Conservation (phyloP, 2,797 vertebrate species). For the Otus scops region DNA sequence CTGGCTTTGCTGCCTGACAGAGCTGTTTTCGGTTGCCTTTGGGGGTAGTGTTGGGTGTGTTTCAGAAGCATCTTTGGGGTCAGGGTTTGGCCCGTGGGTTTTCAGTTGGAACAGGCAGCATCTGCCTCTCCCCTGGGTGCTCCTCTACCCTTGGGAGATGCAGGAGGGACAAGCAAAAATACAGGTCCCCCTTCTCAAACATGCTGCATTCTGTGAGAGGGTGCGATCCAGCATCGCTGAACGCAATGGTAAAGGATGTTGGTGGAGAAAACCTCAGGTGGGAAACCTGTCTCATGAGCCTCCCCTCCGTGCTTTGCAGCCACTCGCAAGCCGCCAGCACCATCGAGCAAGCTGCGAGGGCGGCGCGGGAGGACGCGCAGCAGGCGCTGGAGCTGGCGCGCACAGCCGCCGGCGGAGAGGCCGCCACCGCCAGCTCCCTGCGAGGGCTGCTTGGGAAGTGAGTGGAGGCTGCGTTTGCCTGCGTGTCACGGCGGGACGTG, state of each 20-base stretch:
- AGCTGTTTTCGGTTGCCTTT: background rate
- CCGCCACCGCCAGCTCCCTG: background rate
- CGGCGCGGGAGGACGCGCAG: slow-evolving; percentile 64
- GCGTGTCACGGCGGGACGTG: fast-evolving
- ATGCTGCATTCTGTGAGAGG: fast-evolving
- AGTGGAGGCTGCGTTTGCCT: background rate
- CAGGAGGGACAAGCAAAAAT: background rate
- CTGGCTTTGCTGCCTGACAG: background rate
- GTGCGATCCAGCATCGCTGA: fast-evolving
- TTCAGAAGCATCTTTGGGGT: background rate
- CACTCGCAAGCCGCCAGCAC: slow-evolving; percentile 73
- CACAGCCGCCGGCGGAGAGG: background rate
- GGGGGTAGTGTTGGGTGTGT: background rate
- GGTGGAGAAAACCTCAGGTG: fast-evolving
- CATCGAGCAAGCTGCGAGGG: slow-evolving; percentile 67
- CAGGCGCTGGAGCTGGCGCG: slow-evolving; percentile 75
- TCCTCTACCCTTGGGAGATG: background rate
- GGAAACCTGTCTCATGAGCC: background rate
- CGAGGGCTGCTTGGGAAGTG: slow-evolving; percentile 73
- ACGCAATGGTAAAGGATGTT: fast-evolving
- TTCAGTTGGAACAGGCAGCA: background rate
- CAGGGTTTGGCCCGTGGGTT: background rate
- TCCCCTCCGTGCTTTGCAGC: slow-evolving; percentile 66
- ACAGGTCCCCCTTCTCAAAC: background rate
- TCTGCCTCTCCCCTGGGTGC: background rate